Base-by-base conservation (phyloP, 2,113 vertebrate species). In the Trinectes maculatus region DNA sequence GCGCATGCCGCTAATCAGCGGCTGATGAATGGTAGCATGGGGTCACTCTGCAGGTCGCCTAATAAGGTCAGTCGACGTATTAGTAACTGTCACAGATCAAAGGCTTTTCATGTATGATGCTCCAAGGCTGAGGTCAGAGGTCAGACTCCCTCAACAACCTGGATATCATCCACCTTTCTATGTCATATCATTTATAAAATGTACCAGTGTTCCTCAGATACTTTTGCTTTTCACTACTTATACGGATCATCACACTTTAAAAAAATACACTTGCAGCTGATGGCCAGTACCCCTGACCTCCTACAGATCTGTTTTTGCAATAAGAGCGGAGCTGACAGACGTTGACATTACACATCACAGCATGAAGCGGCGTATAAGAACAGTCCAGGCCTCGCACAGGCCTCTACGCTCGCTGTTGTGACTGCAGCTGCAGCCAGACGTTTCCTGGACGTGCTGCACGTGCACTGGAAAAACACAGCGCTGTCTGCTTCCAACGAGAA, bases 381-480 rank as follows among this genome's bases (percentile, higher is more conserved):
- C 40, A 66, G 29, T 9, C 24, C 6, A 1, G 42, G 22, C 52
- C 54, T 52, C 8, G 54, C 29, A 19, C 55, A n/a, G 48, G 57
- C 61, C 71, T 68, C 75, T 52, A 67, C 29, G 34, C 19, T 26
- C 37, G 1, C 6, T 74, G 75, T 73, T 84, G 77, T 72, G 71
- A 33, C 56, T 39, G 61, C 60, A 64, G 75, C 81, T 77, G 47
- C 51, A 75, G 71, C 74, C 85, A 89, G 74, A 83, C 66, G 1
- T 82, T 85, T 87, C 85, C 85, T 87, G 78, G 76, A 77, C 39
- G 37, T 80, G 70, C 83, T 52, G 72, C 80, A 84, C 37, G 49
- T 85, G 79, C 53, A 6, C 26, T 59, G 76, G 80, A 86, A 84
- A 86, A 88, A 86, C 55, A 78, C 61, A 69, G 42, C 54, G 22